Base-by-base conservation (phyloP, 2,113 vertebrate genomes). In the Aleadryas rufinucha region DNA sequence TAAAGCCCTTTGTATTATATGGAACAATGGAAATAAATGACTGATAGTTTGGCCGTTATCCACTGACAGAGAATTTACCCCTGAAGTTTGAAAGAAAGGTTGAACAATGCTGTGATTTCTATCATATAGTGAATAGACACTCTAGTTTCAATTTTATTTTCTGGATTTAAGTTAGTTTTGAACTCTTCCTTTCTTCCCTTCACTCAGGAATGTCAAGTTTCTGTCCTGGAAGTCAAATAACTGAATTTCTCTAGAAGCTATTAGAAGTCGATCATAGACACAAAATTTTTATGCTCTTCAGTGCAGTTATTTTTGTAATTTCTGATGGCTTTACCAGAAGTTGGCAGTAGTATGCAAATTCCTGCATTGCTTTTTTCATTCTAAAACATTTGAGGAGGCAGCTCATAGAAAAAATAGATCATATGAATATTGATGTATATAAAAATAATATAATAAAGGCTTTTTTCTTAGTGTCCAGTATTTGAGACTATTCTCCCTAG, bases 261-360 rank as follows among this genome's bases (percentile, higher is more conserved):
- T 35, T 77, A 45, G 22, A 74, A 47, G 33, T 45, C 30, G 41
- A 2, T 74, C 28, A 5, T 61, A 64, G 83, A 80, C 44, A 68
- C 31, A 77, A 76, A 71, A 42, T 93, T 96, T 86, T 53, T 45
- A 87, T 95, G 79, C 54, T 94, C 56, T 70, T 95, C 82, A 74
- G n/a, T 77, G 60, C 57, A 92, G 78, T 66, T 97, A 84, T 90
- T 97, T 97, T 87, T 96, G 49, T 84, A 70, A 89, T 70, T 89
- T 90, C 74, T 91, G 82, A 95, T 93, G 65, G 61, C 56, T 93
- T 92, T 96, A 91, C 54, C 84, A 94, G 94, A 95, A 93, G 59
- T 64, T 91, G 92, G 79, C 89, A 81, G 41, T 90, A 53, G 63
- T 80, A 31, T 84, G 53, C 50, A 86, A 81, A 94, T 94, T 97